Evolutionary conservation across 2,797 vertebrate species (phyloP).

Genomic region (Presbytis comata): DNA sequence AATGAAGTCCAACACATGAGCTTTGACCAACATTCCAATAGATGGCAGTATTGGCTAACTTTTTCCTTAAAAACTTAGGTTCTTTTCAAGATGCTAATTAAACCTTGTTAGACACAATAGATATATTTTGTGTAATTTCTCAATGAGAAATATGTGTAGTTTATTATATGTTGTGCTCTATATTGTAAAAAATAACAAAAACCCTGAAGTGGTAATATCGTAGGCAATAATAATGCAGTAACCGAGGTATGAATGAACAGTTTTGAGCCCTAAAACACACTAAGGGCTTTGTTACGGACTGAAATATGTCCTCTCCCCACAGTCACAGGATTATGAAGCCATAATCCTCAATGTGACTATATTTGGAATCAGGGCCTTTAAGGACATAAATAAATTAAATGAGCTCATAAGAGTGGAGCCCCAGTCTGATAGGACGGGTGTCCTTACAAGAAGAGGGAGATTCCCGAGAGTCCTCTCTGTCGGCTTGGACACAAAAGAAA

Average conservation of each 20-base stretch:
- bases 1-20: neutral
- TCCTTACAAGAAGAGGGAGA: neutral
- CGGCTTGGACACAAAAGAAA: neutral
- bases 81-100: neutral
- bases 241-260: neutral
- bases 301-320: neutral
- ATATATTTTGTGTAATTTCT: neutral
- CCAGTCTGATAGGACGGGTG: too few relatives aligned
- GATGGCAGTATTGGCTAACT: slow-evolving; percentile 68
- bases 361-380: neutral
- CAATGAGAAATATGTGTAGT: neutral
- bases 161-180: neutral
- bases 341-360: neutral
- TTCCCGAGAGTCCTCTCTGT: neutral
- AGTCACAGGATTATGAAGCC: neutral
- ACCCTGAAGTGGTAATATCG: neutral
- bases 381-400: neutral
- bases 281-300: neutral
- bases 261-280: neutral
- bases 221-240: neutral
- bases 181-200: slow-evolving; percentile 15
- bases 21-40: slow-evolving; percentile 51
- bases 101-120: neutral
- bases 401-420: neutral
- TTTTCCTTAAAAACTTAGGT: neutral